A percentile compares a stretch with the other conserved stretches of the same genome.
Evolutionary conservation across 1,140 invertebrate species (phyloP).

Genomic region (Probaryconus sp.): DNA sequence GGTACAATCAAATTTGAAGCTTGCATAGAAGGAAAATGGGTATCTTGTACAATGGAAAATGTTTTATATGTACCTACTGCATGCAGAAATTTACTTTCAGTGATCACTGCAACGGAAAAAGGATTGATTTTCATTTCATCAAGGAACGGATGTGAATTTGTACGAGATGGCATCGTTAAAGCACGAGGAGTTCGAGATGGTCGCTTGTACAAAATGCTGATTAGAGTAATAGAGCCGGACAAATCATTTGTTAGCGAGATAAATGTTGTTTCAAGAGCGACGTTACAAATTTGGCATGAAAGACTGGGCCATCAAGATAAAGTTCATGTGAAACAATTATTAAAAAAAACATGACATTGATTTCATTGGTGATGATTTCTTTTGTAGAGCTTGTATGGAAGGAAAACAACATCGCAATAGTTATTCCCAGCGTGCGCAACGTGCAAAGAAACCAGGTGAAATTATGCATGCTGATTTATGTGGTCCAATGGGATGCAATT

Average conservation of each 20-base stretch:
- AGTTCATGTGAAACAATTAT: constrained; percentile 32
- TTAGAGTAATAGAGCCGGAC: neutral
- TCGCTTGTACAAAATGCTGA: constrained; percentile 15
- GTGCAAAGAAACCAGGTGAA: constrained; percentile 9
- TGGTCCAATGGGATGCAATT: constrained; percentile 63
- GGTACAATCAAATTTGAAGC: constrained; percentile 22
- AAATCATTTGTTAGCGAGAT: constrained; percentile 3
- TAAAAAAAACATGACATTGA: constrained; percentile 39
- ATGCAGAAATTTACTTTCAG: constrained; percentile 18
- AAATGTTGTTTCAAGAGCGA: constrained; percentile 10
- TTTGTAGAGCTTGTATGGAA: constrained; percentile 30
- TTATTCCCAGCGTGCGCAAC: constrained; percentile 19
- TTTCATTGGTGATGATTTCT: constrained; percentile 11
- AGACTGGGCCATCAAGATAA: constrained; percentile 51
- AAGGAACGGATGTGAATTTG: constrained; percentile 12
- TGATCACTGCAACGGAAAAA: constrained; percentile 5
- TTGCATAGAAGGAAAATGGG: neutral
- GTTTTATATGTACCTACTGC: constrained; percentile 8
- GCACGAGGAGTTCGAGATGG: constrained; percentile 3
- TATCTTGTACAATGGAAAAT: constrained; percentile 10
- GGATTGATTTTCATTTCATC: constrained; percentile 12
- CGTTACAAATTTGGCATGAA: constrained; percentile 56
- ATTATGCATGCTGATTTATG: constrained; percentile 62
- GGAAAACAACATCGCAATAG: constrained; percentile 26
- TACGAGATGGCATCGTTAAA: constrained; percentile 4